phyloP scores from a whole-genome alignment of 1,140 invertebrate genomes.

The Mactra quadrangularis region DNA sequence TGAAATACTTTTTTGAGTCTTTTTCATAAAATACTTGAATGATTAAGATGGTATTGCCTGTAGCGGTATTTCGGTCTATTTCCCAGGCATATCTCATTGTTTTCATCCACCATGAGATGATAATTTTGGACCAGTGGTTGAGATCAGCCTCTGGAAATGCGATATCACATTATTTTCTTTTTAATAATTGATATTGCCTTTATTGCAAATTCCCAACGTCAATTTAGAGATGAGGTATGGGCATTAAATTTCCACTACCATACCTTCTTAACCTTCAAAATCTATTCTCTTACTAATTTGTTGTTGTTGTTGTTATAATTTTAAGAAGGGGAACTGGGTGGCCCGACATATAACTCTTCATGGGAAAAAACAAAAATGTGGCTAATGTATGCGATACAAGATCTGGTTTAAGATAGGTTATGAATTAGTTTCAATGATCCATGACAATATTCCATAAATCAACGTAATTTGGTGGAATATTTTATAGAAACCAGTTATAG shows the following conservation, averaged over 20 bases:
- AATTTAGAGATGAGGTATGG: constrained; percentile 38
- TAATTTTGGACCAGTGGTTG: too few species aligned
- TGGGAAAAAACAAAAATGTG: constrained; percentile 59
- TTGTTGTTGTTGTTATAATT: constrained; percentile 1
- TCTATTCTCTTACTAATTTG: constrained; percentile 54
- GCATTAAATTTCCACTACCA: constrained; percentile 21
- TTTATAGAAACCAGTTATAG: constrained; percentile 24
- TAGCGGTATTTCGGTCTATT: too few species aligned
- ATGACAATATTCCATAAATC: constrained; percentile 54
- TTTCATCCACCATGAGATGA: too few species aligned
- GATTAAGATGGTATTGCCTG: too few species aligned
- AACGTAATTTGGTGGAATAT: constrained; percentile 22
- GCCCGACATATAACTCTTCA: constrained; percentile 28
- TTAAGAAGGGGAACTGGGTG: constrained; percentile 37
- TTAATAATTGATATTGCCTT: constrained; percentile 59
- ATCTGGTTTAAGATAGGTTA: constrained; percentile 28
- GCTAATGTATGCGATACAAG: constrained; percentile 12
- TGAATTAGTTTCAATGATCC: constrained; percentile 61
- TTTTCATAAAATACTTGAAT: too few species aligned
- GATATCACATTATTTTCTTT: constrained; percentile 58
- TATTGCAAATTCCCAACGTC: constrained; percentile 36
- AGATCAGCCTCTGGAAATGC: neutral
- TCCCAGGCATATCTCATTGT: too few species aligned
- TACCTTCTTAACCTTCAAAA: constrained; percentile 13
- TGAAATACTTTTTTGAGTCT: neutral